Evolutionary conservation across 2,888 invertebrate genomes (phyloP).

Genomic region (Microdon myrmicae): DNA sequence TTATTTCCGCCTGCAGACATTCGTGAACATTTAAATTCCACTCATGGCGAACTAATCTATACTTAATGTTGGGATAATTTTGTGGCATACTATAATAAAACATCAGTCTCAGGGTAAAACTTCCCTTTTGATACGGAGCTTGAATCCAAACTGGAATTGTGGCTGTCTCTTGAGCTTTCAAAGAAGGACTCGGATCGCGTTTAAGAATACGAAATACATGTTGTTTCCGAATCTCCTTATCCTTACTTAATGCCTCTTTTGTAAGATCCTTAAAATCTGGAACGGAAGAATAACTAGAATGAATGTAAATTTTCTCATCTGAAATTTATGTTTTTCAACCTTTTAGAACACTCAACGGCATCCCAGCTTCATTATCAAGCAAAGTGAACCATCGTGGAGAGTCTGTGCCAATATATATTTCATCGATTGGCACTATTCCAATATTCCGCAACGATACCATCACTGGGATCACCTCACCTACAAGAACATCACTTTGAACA

Average conservation of each 20-base stretch:
- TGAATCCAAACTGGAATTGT: slow-evolving; percentile 73
- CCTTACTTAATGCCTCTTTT: slow-evolving; percentile 65
- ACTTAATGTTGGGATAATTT: slow-evolving; percentile 64
- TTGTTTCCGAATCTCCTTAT: slow-evolving; percentile 65
- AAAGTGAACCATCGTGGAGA: slow-evolving; percentile 64
- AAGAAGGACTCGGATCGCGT: slow-evolving; percentile 52
- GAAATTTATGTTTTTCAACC: slow-evolving; percentile 55
- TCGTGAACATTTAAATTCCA: slow-evolving; percentile 74
- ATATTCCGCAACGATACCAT: slow-evolving; percentile 73
- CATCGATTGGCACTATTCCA: slow-evolving; percentile 72
- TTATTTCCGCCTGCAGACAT: slow-evolving; percentile 70
- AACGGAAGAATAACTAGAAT: background rate
- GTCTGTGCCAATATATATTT: slow-evolving; percentile 71
- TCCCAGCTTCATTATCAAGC: slow-evolving; percentile 59
- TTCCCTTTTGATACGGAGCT: slow-evolving; percentile 75
- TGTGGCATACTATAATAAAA: slow-evolving; percentile 76
- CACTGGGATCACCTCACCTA: slow-evolving; percentile 77
- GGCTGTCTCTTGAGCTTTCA: slow-evolving; percentile 62
- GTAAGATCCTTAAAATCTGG: slow-evolving; percentile 62
- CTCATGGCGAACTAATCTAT: slow-evolving; percentile 74
- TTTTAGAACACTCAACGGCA: slow-evolving; percentile 64
- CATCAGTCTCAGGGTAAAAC: slow-evolving; percentile 74
- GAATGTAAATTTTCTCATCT: background rate
- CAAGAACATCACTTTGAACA: slow-evolving; percentile 74
- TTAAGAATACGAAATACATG: slow-evolving; percentile 63